A percentile compares a stretch with the other conserved stretches of the same genome.
Conservation (phyloP, 2,888 invertebrate species). For the Phytoseiulus persimilis region DNA sequence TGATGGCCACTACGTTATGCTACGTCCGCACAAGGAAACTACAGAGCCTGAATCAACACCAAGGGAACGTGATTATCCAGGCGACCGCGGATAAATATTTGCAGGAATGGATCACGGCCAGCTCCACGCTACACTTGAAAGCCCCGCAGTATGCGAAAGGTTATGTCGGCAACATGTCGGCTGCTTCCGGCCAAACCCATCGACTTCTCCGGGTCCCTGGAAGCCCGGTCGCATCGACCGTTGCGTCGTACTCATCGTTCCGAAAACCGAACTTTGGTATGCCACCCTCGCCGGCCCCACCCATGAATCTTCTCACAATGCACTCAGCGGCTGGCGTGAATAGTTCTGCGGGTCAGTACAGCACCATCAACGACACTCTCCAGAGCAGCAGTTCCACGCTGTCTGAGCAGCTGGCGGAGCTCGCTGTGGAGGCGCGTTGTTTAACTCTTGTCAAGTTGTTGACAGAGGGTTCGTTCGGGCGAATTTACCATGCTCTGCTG, state of each 20-base stretch:
- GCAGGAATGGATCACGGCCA: conserved; percentile 17
- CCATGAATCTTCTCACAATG: conserved; percentile 21
- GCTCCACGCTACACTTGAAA: neutral
- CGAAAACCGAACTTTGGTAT: conserved; percentile 8
- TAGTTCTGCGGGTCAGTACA: conserved; percentile 35
- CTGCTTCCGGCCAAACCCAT: neutral
- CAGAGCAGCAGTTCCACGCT: conserved; percentile 14
- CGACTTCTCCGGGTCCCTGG: conserved; percentile 5
- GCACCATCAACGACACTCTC: conserved; percentile 12
- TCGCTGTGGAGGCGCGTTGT: conserved; percentile 26
- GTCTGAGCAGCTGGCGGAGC: conserved; percentile 31
- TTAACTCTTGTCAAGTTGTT: conserved; percentile 33
- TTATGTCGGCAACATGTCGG: neutral
- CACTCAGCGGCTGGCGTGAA: conserved; percentile 14
- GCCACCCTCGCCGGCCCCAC: conserved; percentile 19
- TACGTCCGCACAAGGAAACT: conserved; percentile 18
- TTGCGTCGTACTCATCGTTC: conserved; percentile 22
- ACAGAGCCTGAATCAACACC: neutral
- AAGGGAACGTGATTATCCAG: conserved; percentile 12
- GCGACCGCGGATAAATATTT: conserved; percentile 31
- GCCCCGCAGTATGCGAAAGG: neutral
- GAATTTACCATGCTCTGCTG: conserved; percentile 30
- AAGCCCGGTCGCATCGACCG: conserved; percentile 31
- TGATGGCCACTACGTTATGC: conserved; percentile 21
- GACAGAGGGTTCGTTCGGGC: conserved; percentile 28